Percentiles rank a stretch among this genome's conserved stretches.
phyloP scores from a whole-genome alignment of 2,888 invertebrate genomes.

The Lacanobia wlatinum region DNA sequence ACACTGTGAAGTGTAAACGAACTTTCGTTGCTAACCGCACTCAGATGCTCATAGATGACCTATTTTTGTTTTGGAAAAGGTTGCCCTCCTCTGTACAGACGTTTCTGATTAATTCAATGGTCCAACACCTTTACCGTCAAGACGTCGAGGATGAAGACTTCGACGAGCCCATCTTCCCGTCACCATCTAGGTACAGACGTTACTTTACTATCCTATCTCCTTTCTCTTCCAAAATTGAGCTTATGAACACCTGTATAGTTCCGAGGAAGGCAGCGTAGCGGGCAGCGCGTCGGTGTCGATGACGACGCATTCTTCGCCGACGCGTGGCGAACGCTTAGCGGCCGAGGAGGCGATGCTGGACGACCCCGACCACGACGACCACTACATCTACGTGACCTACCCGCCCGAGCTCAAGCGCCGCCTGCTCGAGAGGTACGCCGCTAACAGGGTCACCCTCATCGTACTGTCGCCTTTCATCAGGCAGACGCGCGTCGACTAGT shows the following conservation, averaged over 20 bases:
- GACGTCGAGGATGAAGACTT: slow-evolving; percentile 52
- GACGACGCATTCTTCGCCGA: slow-evolving; percentile 92
- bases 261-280: slow-evolving; percentile 93
- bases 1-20: slow-evolving; percentile 24
- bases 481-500: slow-evolving; percentile 81
- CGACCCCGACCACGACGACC: slow-evolving; percentile 92
- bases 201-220: slow-evolving; percentile 40
- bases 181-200: slow-evolving; percentile 49
- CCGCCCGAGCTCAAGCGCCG: slow-evolving; percentile 96
- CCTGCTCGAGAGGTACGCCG: slow-evolving; percentile 94
- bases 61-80: slow-evolving; percentile 47
- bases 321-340: slow-evolving; percentile 89
- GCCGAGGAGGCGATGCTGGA: slow-evolving; percentile 83
- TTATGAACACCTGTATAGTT: slow-evolving; percentile 81
- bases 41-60: slow-evolving; percentile 37
- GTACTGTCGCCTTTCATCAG: slow-evolving; percentile 83
- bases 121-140: slow-evolving; percentile 54
- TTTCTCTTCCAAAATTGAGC: slow-evolving; percentile 41
- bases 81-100: slow-evolving; percentile 51
- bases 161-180: slow-evolving; percentile 34
- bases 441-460: slow-evolving; percentile 82
- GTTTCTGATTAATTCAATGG: slow-evolving; percentile 56
- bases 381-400: slow-evolving; percentile 97
- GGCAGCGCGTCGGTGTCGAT: slow-evolving; percentile 92
- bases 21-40: slow-evolving; percentile 37